Base-by-base conservation (phyloP, 2,888 invertebrate genomes). In the Nycteola revayana region DNA sequence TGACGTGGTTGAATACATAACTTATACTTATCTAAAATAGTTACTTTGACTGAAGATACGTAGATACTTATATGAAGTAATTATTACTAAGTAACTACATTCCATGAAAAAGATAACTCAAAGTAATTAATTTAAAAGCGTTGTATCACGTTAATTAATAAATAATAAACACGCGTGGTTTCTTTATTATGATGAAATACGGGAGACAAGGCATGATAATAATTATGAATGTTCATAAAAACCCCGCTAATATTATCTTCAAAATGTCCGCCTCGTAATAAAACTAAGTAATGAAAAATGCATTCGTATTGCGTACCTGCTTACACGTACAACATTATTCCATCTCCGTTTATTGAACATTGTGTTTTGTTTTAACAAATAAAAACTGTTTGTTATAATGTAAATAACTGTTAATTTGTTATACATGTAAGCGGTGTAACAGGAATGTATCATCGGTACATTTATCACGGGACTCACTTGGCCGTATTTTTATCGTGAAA, bases 401-500 rank as follows among this genome's bases (percentile, higher is more conserved):
- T 42, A 36, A 48, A 49, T 49, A 14, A 5, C 5, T 14, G 14
- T 14, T 14, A 48, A 49, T 49, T 38, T 38, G 50, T 49, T 36
- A 49, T 24, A 26, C 35, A 31, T 37, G 38, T 38, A 38, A 54
- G 49, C 26, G 43, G 37, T 31, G 23, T 32, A 34, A 21, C 34
- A 39, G 54, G 35, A 49, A 53, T 53, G 50, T 49, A 36, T 49
- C 44, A 32, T n/a, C n/a, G n/a, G 35, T 25, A 38, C 49, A 58
- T 54, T 52, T 43, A 35, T 44, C 54, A 41, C 31, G 21, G 9
- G 22, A 17, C 34, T 54, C 46, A 35, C 54, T 53, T 59, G 55
- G 36, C 42, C 50, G 42, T 23, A 28, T 43, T 61, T 67, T 68
- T 65, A 66, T 60, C 53, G 59, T 63, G 63, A 65, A 68, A 68